phyloP scores from a whole-genome alignment of 2,888 invertebrate species.

The Acleris laterana region DNA sequence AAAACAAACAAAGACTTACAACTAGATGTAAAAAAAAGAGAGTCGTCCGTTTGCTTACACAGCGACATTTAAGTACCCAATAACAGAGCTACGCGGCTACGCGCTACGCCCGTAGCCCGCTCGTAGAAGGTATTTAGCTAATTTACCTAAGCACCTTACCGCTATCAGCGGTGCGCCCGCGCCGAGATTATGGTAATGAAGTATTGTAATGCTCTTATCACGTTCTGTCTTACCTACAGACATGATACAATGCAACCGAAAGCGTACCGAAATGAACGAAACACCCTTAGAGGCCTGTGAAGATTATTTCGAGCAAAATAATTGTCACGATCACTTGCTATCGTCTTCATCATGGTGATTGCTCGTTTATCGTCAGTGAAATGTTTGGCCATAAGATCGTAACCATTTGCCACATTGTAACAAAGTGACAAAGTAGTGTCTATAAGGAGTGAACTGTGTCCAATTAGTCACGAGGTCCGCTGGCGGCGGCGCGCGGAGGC shows the following conservation, averaged over 20 bases:
- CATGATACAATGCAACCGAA: slow-evolving; percentile 39
- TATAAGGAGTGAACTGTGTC: slow-evolving; percentile 64
- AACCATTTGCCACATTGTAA: slow-evolving; percentile 13
- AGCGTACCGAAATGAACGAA: slow-evolving; percentile 3
- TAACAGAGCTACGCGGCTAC: slow-evolving; percentile 45
- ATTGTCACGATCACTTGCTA: background rate
- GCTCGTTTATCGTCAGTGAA: background rate
- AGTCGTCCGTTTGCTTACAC: background rate
- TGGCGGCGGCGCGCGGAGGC: background rate
- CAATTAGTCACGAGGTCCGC: slow-evolving; percentile 79
- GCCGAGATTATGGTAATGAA: slow-evolving; percentile 77
- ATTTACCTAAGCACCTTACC: slow-evolving; percentile 82
- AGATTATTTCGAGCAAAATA: background rate
- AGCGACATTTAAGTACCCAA: slow-evolving; percentile 39
- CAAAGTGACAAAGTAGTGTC: slow-evolving; percentile 50
- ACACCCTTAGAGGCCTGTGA: background rate
- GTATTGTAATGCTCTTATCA: slow-evolving; percentile 79
- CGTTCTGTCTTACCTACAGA: slow-evolving; percentile 68
- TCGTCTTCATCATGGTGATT: background rate
- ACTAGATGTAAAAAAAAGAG: background rate
- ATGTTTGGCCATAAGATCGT: background rate
- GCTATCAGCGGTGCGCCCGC: slow-evolving; percentile 78
- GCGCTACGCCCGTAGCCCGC: slow-evolving; percentile 44
- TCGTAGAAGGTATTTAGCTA: slow-evolving; percentile 61
- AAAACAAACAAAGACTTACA: background rate